A percentile compares a stretch with the other conserved stretches of the same genome.
These are phyloP conservation scores for Anas bahamensis DNA, from an alignment of 2,797 vertebrate genomes.

Conservation along the genomic window DNA sequence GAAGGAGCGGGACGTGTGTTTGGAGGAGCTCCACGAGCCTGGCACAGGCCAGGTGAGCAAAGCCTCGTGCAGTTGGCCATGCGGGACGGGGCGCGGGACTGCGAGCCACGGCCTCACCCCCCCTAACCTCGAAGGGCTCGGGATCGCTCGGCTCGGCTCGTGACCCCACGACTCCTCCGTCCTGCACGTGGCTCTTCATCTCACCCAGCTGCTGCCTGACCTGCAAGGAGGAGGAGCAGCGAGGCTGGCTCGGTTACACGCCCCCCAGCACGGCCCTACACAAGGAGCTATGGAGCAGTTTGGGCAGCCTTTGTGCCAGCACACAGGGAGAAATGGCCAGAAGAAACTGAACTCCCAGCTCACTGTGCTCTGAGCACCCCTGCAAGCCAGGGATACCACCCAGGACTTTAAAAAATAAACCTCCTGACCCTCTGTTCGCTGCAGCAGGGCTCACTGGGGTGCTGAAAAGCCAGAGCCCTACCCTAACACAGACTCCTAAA, in stretches of 20 bases:
- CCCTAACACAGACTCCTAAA: neutral
- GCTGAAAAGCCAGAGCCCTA: neutral
- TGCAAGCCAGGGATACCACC: neutral
- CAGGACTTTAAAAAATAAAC: neutral
- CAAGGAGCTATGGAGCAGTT: neutral
- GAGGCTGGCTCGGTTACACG: conserved; percentile 69
- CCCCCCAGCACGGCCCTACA: neutral
- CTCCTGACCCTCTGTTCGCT: neutral
- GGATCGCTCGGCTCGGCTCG: conserved; percentile 79
- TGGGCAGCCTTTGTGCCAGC: neutral
- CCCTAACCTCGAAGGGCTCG: conserved; percentile 83
- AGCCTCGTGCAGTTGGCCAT: neutral
- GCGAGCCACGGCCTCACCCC: conserved; percentile 50
- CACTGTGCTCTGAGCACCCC: rapidly evolving
- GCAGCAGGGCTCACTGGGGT: neutral
- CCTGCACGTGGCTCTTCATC: conserved; percentile 81
- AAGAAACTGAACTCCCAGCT: neutral
- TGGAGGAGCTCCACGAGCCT: neutral
- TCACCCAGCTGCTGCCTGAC: conserved; percentile 90
- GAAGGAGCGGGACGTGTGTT: neutral
- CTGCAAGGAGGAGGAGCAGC: conserved; percentile 82
- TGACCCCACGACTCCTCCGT: conserved; percentile 67
- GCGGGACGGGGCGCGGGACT: neutral
- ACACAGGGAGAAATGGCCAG: rapidly evolving
- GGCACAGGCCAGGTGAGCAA: neutral